phyloP scores from a whole-genome alignment of 2,797 vertebrate genomes.

The Erpetoichthys calabaricus region DNA sequence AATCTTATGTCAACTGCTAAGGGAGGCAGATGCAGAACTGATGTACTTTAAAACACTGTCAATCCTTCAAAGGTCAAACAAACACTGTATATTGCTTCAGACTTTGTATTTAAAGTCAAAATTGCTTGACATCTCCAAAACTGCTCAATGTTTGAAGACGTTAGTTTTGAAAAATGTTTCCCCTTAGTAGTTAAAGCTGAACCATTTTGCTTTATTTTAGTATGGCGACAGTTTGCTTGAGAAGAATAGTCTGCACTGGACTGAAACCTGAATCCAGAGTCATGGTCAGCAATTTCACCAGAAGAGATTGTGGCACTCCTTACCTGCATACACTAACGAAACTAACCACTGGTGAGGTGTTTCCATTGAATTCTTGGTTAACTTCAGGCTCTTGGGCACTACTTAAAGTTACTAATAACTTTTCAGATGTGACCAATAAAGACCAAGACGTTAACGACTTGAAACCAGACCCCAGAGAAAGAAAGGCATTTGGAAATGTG shows the following conservation, averaged over 20 bases:
- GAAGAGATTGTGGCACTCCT: slow-evolving; percentile 10
- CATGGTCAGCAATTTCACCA: slow-evolving; percentile 14
- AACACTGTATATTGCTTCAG: no score
- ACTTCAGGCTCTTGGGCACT: slow-evolving; percentile 9
- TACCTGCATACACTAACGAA: slow-evolving; percentile 12
- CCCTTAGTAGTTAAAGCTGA: no score
- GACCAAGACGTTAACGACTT: slow-evolving; percentile 25
- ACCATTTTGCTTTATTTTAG: slow-evolving; percentile 13
- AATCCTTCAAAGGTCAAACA: no score
- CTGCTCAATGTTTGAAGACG: no score
- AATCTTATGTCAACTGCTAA: no score
- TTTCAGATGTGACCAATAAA: slow-evolving; percentile 25
- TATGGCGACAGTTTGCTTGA: slow-evolving; percentile 56
- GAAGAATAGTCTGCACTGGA: slow-evolving; percentile 40
- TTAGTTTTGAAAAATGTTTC: no score
- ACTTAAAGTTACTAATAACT: slow-evolving; percentile 23
- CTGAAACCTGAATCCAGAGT: slow-evolving; percentile 23
- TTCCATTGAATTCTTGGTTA: not conserved
- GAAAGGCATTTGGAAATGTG: slow-evolving; percentile 36
- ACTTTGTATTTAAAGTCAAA: no score
- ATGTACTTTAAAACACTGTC: no score
- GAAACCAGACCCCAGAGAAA: slow-evolving; percentile 22
- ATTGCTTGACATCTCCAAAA: no score
- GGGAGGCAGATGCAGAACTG: no score
- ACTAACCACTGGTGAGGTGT: slow-evolving; percentile 1